A percentile compares a stretch with the other conserved stretches of the same genome.
These are phyloP conservation scores for Coptotermes formosanus DNA, from an alignment of 1,140 invertebrate genomes.

Conservation along the genomic window DNA sequence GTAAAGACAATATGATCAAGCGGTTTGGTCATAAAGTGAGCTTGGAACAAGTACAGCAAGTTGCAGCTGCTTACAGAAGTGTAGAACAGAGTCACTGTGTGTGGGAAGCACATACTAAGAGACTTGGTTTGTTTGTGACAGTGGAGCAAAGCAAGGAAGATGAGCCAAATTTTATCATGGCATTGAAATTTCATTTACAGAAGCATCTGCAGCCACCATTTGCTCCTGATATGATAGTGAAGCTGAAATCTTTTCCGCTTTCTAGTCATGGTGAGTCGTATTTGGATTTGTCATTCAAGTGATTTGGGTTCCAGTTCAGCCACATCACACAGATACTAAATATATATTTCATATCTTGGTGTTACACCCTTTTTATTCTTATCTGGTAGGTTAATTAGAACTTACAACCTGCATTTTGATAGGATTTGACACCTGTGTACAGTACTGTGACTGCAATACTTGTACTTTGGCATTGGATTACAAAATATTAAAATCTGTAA, in stretches of 20 bases:
- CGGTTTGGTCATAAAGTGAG: conserved; percentile 68
- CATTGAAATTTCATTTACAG: neutral
- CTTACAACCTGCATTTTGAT: too few relatives aligned
- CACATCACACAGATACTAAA: too few relatives aligned
- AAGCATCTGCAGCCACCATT: conserved; percentile 23
- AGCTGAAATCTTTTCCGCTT: conserved; percentile 49
- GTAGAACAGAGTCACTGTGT: conserved; percentile 53
- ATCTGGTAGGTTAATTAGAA: too few relatives aligned
- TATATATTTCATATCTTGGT: too few relatives aligned
- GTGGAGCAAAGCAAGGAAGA: neutral
- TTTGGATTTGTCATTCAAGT: neutral
- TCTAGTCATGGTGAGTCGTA: conserved; percentile 57
- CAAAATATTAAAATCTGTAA: too few relatives aligned
- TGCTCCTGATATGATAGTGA: conserved; percentile 26
- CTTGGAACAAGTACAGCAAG: conserved; percentile 58
- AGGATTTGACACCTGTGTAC: too few relatives aligned
- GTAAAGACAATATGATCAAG: conserved; percentile 69
- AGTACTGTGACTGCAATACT: too few relatives aligned
- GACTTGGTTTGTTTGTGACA: conserved; percentile 50
- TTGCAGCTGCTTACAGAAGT: conserved; percentile 48
- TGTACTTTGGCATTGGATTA: too few relatives aligned
- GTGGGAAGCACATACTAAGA: conserved; percentile 48
- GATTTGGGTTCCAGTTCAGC: too few relatives aligned
- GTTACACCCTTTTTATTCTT: too few relatives aligned
- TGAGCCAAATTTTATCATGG: neutral